These are phyloP conservation scores for Augochlorella aurata DNA, from an alignment of 2,888 invertebrate species.

Conservation along the genomic window DNA sequence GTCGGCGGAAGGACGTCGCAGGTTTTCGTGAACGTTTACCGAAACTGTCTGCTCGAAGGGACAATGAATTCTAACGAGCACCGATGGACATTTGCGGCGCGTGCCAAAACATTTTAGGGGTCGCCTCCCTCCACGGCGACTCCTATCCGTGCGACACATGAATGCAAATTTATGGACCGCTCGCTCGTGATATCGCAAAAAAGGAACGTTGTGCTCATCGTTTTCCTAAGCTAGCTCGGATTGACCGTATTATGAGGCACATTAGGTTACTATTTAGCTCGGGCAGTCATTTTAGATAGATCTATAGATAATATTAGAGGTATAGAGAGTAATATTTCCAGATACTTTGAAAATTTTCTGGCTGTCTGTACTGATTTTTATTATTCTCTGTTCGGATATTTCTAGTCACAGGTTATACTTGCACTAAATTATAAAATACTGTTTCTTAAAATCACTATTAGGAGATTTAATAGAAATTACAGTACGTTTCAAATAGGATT, in stretches of 20 bases:
- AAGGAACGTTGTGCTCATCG: slow-evolving; percentile 29
- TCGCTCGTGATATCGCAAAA: slow-evolving; percentile 33
- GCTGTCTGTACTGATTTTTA: no score
- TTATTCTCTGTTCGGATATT: no score
- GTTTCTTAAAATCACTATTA: no score
- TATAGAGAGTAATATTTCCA: no score
- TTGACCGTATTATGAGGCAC: background rate
- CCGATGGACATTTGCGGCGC: slow-evolving; percentile 56
- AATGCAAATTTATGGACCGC: slow-evolving; percentile 35
- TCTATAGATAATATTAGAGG: no score
- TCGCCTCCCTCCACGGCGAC: slow-evolving; percentile 15
- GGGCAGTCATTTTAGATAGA: background rate
- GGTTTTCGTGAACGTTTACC: slow-evolving; percentile 13
- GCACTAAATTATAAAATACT: no score
- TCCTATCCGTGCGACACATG: background rate
- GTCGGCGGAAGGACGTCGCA: slow-evolving; percentile 4
- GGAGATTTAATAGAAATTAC: no score
- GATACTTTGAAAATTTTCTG: no score
- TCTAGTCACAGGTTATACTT: no score
- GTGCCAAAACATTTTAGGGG: slow-evolving; percentile 66
- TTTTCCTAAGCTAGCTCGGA: slow-evolving; percentile 1
- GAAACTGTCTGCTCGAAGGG: slow-evolving; percentile 35
- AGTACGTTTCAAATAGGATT: no score
- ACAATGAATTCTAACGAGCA: slow-evolving; percentile 74
- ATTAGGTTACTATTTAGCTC: slow-evolving; percentile 1